Evolutionary conservation across 2,888 invertebrate species (phyloP).

Genomic region (Dicyrtomina minuta): DNA sequence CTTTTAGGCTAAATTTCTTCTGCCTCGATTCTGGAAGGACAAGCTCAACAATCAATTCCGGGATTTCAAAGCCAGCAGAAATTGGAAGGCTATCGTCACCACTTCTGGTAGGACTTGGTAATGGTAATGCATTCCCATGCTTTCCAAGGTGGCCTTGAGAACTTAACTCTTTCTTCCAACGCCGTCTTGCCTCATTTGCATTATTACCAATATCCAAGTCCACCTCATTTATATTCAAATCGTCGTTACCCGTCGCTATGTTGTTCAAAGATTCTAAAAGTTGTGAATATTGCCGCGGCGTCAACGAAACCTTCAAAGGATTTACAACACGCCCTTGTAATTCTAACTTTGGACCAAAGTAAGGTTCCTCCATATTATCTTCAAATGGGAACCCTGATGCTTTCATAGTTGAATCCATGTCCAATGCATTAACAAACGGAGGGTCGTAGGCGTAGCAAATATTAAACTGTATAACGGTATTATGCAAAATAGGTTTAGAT

Average conservation of each 20-base stretch:
- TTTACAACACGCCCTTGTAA: conserved; percentile 78
- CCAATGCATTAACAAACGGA: conserved; percentile 54
- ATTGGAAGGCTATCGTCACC: conserved; percentile 50
- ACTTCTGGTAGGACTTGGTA: conserved; percentile 49
- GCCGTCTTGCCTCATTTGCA: conserved; percentile 22
- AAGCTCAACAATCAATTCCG: conserved; percentile 73
- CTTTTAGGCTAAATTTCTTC: background rate
- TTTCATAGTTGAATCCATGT: conserved; percentile 55
- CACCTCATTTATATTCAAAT: conserved; percentile 39
- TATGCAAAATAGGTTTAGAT: conserved; percentile 84
- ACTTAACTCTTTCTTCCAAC: conserved; percentile 46
- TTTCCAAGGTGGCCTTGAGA: background rate
- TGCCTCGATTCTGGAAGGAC: conserved; percentile 39
- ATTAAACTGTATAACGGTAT: conserved; percentile 77
- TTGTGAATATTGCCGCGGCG: conserved; percentile 86
- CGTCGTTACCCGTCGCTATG: conserved; percentile 46
- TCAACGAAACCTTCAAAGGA: conserved; percentile 79
- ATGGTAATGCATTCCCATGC: conserved; percentile 36
- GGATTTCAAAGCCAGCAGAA: conserved; percentile 70
- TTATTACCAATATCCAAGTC: conserved; percentile 16
- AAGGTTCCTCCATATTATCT: conserved; percentile 53
- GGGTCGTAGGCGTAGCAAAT: conserved; percentile 60
- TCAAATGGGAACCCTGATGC: conserved; percentile 53
- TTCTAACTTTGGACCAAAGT: conserved; percentile 55
- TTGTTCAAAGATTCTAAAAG: conserved; percentile 69